Evolutionary conservation across 2,113 vertebrate species (phyloP).

Genomic region (Eolophus roseicapilla): DNA sequence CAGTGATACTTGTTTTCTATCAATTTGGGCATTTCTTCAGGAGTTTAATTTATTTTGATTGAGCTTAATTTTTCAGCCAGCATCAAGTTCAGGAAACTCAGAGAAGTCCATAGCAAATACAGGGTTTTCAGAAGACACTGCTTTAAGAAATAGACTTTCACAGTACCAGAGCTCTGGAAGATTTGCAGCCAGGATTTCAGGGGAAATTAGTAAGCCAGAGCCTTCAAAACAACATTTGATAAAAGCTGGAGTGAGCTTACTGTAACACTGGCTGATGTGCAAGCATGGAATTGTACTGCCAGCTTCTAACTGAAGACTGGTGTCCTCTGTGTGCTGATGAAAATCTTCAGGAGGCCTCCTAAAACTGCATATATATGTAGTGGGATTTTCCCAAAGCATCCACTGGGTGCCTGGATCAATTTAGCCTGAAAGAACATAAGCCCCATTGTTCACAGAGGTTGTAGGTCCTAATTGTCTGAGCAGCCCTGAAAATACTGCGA

Average conservation of each 20-base stretch:
- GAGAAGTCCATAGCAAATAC: not conserved
- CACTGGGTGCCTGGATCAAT: not conserved
- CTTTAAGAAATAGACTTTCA: not conserved
- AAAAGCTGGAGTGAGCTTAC: not conserved
- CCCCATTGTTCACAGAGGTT: not conserved
- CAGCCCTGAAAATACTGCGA: fast-evolving
- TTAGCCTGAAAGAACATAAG: not conserved
- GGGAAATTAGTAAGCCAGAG: not conserved
- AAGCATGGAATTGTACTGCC: not conserved
- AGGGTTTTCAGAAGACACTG: not conserved
- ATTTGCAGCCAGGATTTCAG: not conserved
- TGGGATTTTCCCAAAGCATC: not conserved
- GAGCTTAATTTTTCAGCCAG: not conserved
- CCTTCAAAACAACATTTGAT: not conserved
- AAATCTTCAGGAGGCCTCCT: not conserved
- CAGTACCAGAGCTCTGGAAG: not conserved
- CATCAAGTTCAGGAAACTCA: not conserved
- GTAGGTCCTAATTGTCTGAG: not conserved
- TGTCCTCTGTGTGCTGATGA: not conserved
- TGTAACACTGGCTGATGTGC: not conserved
- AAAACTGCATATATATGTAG: not conserved
- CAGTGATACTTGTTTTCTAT: not conserved
- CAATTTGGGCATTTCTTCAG: not conserved
- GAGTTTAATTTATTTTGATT: not conserved
- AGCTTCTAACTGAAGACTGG: not conserved